Conservation (phyloP, 1,140 invertebrate genomes). For the Trichonephila inaurata region DNA sequence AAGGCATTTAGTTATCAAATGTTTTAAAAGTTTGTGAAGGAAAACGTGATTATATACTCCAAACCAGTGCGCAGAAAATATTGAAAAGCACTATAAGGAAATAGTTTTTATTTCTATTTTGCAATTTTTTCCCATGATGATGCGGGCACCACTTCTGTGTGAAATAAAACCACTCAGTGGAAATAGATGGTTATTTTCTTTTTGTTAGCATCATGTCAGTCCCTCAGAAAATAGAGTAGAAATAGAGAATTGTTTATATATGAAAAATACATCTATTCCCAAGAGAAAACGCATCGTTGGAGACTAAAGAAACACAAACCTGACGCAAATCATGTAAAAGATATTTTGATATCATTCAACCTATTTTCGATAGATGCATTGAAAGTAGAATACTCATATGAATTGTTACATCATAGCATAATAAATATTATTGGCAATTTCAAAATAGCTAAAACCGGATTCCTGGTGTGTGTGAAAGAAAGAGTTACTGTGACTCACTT, state of each 20-base stretch:
- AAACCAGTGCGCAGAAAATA: no score
- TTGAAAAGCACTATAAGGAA: no score
- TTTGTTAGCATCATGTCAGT: neutral
- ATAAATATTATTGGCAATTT: no score
- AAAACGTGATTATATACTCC: no score
- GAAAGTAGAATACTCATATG: no score
- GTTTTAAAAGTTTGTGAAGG: no score
- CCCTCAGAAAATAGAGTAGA: neutral
- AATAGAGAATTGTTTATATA: neutral
- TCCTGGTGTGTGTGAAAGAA: no score
- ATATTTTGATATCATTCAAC: neutral
- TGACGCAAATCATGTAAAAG: neutral
- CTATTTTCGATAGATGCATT: neutral
- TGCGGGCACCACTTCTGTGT: neutral
- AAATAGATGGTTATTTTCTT: neutral
- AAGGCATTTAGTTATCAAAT: no score
- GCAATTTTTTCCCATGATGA: neutral
- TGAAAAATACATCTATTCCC: neutral
- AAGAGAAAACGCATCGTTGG: neutral
- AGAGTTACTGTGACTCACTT: no score
- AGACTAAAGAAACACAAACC: neutral
- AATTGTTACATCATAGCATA: no score
- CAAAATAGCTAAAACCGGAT: no score
- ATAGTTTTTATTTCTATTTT: neutral
- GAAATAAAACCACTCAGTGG: neutral